Conservation (phyloP, 1,140 invertebrate genomes). For the Cepaea nemoralis region DNA sequence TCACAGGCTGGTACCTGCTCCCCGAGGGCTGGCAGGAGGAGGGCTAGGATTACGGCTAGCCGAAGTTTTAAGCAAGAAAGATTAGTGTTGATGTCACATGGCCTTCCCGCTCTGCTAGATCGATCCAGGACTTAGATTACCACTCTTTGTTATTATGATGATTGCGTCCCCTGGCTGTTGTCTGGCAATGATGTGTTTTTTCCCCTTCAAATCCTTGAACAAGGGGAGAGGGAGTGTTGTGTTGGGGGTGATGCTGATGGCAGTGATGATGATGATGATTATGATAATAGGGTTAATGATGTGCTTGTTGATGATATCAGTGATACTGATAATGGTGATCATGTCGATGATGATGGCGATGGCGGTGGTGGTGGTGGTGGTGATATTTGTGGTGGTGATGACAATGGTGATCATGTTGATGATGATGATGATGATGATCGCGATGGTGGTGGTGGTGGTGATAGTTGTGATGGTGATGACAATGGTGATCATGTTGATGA, state of each 20-base stretch:
- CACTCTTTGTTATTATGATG: constrained; percentile 21
- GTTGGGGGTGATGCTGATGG: neutral
- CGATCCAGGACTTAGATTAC: constrained; percentile 33
- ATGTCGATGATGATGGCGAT: too few species aligned
- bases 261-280: constrained; percentile 5
- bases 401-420: too few species aligned
- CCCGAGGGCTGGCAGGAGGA: neutral
- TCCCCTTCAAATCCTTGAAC: neutral
- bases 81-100: constrained; percentile 37
- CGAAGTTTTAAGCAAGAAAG: constrained; percentile 9
- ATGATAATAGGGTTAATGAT: neutral
- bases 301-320: too few species aligned
- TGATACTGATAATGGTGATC: too few species aligned
- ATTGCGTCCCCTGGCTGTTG: constrained; percentile 6
- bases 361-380: too few species aligned
- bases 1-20: neutral
- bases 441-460: too few species aligned
- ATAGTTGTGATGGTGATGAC: too few species aligned
- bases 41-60: constrained; percentile 1
- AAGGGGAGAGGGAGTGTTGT: neutral
- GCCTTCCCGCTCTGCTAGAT: neutral
- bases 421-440: too few species aligned
- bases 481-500: too few species aligned
- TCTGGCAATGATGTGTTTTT: neutral
- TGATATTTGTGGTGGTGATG: too few species aligned